A percentile compares a stretch with the other conserved stretches of the same genome.
Evolutionary conservation across 2,113 vertebrate genomes (phyloP).

Genomic region (Mola mola): DNA sequence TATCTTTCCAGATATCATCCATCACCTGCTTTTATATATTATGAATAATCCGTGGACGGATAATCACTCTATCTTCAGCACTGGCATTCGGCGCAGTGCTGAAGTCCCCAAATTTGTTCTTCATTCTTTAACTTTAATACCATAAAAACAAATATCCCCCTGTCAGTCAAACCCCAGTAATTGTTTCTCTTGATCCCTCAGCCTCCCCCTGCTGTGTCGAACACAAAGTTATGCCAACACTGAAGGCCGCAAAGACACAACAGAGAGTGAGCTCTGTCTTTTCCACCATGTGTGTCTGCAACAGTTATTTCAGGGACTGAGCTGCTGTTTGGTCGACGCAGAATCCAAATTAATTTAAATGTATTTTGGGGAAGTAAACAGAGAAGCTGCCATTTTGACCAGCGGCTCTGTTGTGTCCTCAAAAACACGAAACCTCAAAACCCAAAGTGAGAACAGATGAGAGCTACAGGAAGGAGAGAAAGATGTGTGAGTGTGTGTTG

Average conservation of each 20-base stretch:
- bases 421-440: conserved; percentile 60
- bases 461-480: conserved; percentile 43
- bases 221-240: conserved; percentile 15
- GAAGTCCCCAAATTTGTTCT: conserved; percentile 16
- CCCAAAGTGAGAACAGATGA: conserved; percentile 70
- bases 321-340: conserved; percentile 23
- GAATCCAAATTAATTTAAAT: conserved; percentile 34
- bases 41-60: conserved; percentile 27
- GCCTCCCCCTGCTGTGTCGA: conserved; percentile 12
- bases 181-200: conserved; percentile 37
- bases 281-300: background rate
- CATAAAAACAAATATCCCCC: conserved; percentile 32
- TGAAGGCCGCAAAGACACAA: background rate
- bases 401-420: conserved; percentile 47
- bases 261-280: background rate
- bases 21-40: conserved; percentile 1
- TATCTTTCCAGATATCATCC: background rate
- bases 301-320: conserved; percentile 12
- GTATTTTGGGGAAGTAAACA: conserved; percentile 31
- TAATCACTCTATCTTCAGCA: conserved; percentile 20
- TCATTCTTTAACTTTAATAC: conserved; percentile 25
- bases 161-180: conserved; percentile 39
- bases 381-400: conserved; percentile 36
- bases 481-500: conserved; percentile 32
- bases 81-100: conserved; percentile 26